A percentile compares a stretch with the other conserved stretches of the same genome.
phyloP scores from a whole-genome alignment of 2,113 vertebrate genomes.

The Empidonax traillii region DNA sequence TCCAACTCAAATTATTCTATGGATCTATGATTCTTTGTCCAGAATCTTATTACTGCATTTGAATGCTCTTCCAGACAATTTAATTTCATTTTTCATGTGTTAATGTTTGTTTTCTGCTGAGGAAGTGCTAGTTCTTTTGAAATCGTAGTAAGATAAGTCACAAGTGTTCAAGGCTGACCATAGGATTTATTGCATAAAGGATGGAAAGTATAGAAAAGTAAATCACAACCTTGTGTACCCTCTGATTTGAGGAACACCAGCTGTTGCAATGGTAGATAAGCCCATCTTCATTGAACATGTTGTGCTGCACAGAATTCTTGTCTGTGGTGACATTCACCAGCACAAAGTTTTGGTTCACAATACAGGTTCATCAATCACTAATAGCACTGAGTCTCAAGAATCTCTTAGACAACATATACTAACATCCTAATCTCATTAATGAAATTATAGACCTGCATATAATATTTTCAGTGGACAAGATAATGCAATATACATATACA shows the following conservation, averaged over 20 bases:
- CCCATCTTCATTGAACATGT: accelerated
- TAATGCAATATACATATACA: background rate
- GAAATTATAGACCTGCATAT: background rate
- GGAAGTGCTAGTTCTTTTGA: background rate
- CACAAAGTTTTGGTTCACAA: background rate
- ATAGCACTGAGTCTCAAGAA: background rate
- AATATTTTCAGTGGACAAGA: background rate
- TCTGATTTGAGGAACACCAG: background rate
- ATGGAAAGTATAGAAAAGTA: background rate
- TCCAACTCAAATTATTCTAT: background rate
- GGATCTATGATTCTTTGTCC: background rate
- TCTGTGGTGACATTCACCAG: background rate
- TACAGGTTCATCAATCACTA: background rate
- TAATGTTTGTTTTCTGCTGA: background rate
- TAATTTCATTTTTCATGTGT: background rate
- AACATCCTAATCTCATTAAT: background rate
- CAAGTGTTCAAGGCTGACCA: background rate
- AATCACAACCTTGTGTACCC: background rate
- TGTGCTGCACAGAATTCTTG: background rate
- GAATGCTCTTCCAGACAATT: background rate
- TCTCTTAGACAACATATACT: background rate
- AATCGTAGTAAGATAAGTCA: background rate
- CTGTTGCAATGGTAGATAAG: accelerated
- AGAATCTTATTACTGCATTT: background rate
- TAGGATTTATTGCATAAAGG: background rate